These are phyloP conservation scores for Cotesia chilonis DNA, from an alignment of 1,140 invertebrate genomes.

Conservation along the genomic window DNA sequence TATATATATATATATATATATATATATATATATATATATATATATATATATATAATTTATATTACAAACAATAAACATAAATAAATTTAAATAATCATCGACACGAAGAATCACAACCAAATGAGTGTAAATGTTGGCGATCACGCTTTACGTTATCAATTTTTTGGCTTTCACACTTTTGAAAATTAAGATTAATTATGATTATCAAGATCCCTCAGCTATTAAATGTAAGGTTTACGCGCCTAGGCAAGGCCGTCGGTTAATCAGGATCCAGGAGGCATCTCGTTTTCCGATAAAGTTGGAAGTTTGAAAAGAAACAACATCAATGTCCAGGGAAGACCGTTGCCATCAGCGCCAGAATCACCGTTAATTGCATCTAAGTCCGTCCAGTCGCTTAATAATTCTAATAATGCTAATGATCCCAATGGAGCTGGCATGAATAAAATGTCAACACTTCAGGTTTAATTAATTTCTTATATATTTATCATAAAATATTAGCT, in stretches of 20 bases:
- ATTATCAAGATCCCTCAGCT: neutral
- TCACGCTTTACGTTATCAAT: neutral
- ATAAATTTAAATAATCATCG: neutral
- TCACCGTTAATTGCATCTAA: conserved; percentile 21
- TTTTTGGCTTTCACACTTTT: neutral
- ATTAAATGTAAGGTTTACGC: conserved; percentile 36
- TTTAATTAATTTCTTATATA: conserved; percentile 35
- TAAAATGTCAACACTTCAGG: conserved; percentile 63
- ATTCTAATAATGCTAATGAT: conserved; percentile 25
- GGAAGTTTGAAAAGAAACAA: conserved; percentile 28
- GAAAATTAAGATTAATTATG: too few relatives aligned
- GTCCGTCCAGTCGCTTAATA: conserved; percentile 46
- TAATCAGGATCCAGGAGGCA: conserved; percentile 30
- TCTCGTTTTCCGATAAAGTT: conserved; percentile 26
- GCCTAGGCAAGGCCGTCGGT: conserved; percentile 30
- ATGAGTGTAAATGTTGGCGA: neutral
- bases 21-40: too few relatives aligned
- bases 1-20: too few relatives aligned
- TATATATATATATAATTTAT: too few relatives aligned
- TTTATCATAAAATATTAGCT: neutral
- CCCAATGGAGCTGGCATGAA: conserved; percentile 48
- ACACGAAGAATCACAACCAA: neutral
- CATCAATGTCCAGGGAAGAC: conserved; percentile 41
- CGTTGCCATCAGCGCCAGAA: conserved; percentile 52
- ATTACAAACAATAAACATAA: conserved; percentile 2